These are phyloP conservation scores for Candoia aspera DNA, from an alignment of 2,113 vertebrate species.

Conservation along the genomic window DNA sequence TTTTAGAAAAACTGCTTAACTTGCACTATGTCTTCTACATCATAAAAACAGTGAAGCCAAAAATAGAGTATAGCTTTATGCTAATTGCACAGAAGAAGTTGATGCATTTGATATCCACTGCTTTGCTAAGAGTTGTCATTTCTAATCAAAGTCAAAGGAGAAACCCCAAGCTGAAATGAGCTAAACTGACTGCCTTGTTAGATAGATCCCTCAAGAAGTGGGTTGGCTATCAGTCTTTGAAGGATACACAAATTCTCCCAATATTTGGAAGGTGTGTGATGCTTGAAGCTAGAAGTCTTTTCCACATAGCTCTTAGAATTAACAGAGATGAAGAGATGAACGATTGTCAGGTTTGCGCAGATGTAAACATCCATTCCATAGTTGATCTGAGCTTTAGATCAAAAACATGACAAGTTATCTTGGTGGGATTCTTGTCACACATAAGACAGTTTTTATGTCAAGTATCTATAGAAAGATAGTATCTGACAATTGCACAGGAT, in stretches of 20 bases:
- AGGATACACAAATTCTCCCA: constrained; percentile 36
- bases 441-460: constrained; percentile 27
- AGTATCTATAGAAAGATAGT: constrained; percentile 32
- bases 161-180: constrained; percentile 49
- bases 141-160: constrained; percentile 42
- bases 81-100: constrained; percentile 38
- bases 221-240: constrained; percentile 54
- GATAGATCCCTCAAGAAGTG: constrained; percentile 32
- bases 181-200: constrained; percentile 58
- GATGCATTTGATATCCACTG: constrained; percentile 34
- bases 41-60: neutral
- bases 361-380: constrained; percentile 42
- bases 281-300: constrained; percentile 28
- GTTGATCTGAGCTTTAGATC: constrained; percentile 38
- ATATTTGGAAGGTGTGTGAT: neutral
- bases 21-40: neutral
- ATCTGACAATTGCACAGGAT: constrained; percentile 5
- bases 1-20: neutral
- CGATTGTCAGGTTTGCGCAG: constrained; percentile 13
- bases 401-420: constrained; percentile 45
- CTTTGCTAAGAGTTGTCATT: constrained; percentile 51
- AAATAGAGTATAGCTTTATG: constrained; percentile 32
- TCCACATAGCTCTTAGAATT: constrained; percentile 35
- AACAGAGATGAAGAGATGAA: constrained; percentile 22
- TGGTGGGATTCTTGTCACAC: constrained; percentile 43